phyloP scores from a whole-genome alignment of 2,888 invertebrate species.

The Agonopterix alstromeriana region DNA sequence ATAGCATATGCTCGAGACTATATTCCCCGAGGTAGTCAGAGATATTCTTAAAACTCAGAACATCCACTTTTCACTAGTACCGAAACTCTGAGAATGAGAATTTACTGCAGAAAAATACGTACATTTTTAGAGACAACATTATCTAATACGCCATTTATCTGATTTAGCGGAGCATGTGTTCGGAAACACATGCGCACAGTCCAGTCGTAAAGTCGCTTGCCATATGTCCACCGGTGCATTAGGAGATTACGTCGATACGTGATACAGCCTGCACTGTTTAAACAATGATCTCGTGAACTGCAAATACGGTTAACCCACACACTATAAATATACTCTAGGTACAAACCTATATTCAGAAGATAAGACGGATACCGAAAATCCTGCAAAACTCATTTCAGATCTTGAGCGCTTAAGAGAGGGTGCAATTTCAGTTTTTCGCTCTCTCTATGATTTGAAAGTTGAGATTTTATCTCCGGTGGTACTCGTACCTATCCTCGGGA shows the following conservation, averaged over 20 bases:
- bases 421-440: slow-evolving; percentile 9
- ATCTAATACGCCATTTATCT: too few relatives aligned
- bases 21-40: too few relatives aligned
- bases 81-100: too few relatives aligned
- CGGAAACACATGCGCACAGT: slow-evolving; percentile 1
- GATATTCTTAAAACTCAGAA: too few relatives aligned
- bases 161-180: not conserved
- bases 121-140: too few relatives aligned
- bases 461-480: slow-evolving; percentile 18
- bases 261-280: slow-evolving; percentile 17
- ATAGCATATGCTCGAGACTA: too few relatives aligned
- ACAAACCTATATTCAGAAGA: not conserved
- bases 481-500: slow-evolving; percentile 16
- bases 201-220: slow-evolving; percentile 12
- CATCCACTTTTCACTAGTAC: too few relatives aligned
- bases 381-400: slow-evolving; percentile 5
- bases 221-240: slow-evolving; percentile 18
- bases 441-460: slow-evolving; percentile 22
- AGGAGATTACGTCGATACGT: slow-evolving; percentile 35
- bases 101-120: too few relatives aligned
- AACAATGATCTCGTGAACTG: slow-evolving; percentile 20
- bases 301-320: not conserved
- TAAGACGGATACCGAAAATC: not conserved
- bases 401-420: slow-evolving; percentile 4
- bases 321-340: not conserved